phyloP scores from a whole-genome alignment of 2,113 vertebrate genomes.

The Odontesthes bonariensis region DNA sequence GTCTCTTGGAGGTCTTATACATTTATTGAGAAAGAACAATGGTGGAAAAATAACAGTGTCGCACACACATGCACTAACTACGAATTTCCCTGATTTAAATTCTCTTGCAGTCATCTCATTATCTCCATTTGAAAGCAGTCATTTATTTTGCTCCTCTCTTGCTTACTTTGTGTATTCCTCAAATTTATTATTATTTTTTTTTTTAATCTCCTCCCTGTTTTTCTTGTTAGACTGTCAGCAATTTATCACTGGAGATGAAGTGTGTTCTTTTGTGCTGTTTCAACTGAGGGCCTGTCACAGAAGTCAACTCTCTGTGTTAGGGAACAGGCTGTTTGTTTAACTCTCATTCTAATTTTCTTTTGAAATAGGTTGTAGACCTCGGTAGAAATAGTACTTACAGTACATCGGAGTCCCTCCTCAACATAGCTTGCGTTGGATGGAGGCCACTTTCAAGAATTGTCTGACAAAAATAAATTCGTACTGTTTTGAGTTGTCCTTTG shows the following conservation, averaged over 20 bases:
- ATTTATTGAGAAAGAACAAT: conserved; percentile 30
- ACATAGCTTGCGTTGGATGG: conserved; percentile 1
- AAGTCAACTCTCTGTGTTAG: not conserved
- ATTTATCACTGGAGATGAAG: conserved; percentile 45
- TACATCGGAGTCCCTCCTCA: no score
- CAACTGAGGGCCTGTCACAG: not conserved
- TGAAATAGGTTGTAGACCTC: conserved; percentile 5
- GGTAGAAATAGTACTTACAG: not conserved
- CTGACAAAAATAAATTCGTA: conserved; percentile 18
- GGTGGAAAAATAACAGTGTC: conserved; percentile 10
- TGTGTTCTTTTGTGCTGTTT: not conserved
- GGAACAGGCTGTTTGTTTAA: not conserved
- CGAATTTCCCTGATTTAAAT: conserved; percentile 58
- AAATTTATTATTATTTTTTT: no score
- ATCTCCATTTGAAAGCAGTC: conserved; percentile 38
- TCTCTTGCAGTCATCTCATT: conserved; percentile 47
- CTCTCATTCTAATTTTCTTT: not conserved
- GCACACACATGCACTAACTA: not conserved
- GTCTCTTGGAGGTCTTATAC: conserved; percentile 19
- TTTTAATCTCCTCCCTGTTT: not conserved
- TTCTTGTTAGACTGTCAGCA: conserved; percentile 31
- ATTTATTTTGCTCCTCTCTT: conserved; percentile 23
- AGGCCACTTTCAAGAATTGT: conserved; percentile 6
- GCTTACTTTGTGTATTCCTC: conserved; percentile 9
- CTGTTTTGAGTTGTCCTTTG: not conserved